These are phyloP conservation scores for Yponomeuta malinellus DNA, from an alignment of 2,888 invertebrate species.

Conservation along the genomic window DNA sequence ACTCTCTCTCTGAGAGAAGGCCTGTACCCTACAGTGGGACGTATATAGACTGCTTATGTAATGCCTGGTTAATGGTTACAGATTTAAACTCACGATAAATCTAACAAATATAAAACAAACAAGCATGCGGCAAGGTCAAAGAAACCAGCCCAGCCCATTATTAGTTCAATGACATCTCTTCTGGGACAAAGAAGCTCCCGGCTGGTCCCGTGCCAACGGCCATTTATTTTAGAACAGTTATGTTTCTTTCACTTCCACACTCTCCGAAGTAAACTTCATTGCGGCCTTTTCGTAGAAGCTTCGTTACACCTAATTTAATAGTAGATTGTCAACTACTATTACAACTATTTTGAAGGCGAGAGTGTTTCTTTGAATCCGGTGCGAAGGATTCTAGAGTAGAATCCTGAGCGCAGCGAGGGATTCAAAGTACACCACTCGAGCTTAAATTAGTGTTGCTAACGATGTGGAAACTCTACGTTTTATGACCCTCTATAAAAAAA, in stretches of 20 bases:
- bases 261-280: neutral
- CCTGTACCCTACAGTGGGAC: too few species aligned
- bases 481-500: too few species aligned
- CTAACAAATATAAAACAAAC: neutral
- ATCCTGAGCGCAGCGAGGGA: too few species aligned
- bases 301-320: neutral
- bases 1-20: too few species aligned
- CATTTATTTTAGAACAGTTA: conserved; percentile 38
- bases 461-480: too few species aligned
- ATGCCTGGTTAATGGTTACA: neutral
- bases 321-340: neutral
- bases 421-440: too few species aligned
- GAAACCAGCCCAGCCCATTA: neutral
- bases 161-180: conserved; percentile 55
- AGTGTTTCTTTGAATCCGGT: too few species aligned
- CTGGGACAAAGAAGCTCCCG: conserved; percentile 47
- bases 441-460: too few species aligned
- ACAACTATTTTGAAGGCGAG: too few species aligned
- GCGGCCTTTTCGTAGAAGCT: neutral
- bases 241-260: conserved; percentile 25
- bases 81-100: neutral
- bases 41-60: too few species aligned
- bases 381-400: too few species aligned
- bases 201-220: conserved; percentile 51
- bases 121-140: neutral